Conservation (phyloP, 2,888 invertebrate genomes). For the Heliconius ismenius region DNA sequence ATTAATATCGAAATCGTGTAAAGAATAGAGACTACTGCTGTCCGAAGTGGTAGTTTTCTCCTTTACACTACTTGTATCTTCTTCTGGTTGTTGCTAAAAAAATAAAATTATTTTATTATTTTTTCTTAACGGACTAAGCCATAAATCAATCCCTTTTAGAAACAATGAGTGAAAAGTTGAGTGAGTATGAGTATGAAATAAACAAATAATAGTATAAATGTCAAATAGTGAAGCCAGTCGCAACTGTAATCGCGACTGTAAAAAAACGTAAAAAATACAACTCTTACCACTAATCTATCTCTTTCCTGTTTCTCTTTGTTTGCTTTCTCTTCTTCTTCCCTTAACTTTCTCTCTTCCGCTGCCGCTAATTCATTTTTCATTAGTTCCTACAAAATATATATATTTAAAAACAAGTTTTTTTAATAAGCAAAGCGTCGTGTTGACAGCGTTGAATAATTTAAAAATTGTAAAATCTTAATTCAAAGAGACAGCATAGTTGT, state of each 20-base stretch:
- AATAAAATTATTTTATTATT: neutral
- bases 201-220: no score
- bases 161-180: no score
- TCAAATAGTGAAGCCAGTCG: no score
- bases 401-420: neutral
- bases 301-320: constrained; percentile 59
- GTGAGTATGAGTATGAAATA: no score
- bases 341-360: constrained; percentile 61
- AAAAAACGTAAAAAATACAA: no score
- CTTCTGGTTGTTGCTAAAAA: constrained; percentile 46
- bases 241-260: no score
- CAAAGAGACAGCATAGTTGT: no score
- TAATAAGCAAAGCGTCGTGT: no score
- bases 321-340: constrained; percentile 71
- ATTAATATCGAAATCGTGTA: constrained; percentile 97
- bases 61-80: constrained; percentile 40
- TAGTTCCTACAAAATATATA: constrained; percentile 53
- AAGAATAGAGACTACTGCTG: constrained; percentile 79
- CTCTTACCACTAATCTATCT: constrained; percentile 60
- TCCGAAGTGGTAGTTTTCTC: constrained; percentile 55
- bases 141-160: no score
- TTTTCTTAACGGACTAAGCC: no score
- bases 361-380: constrained; percentile 63
- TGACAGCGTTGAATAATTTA: no score
- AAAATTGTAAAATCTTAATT: no score